Evolutionary conservation across 2,113 vertebrate genomes (phyloP), one percentile per base, ranked within the genome.

Genomic region (Chauna torquata): DNA sequence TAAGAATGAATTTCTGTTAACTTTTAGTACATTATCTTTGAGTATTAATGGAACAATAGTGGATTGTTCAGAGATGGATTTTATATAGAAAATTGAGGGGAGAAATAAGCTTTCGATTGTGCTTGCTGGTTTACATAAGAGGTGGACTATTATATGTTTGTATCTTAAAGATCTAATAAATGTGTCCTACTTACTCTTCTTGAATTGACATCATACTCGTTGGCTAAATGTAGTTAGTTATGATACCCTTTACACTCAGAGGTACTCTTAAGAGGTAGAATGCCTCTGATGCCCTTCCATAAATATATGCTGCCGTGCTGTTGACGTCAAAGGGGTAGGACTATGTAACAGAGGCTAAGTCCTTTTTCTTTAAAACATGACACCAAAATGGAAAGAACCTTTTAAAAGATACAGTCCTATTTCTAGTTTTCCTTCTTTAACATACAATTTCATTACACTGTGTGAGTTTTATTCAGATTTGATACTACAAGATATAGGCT

Each of bases 151-250:
- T 50, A 13, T 10, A 42, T 76, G 4, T 0, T 50, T 17, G 25
- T 55, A 28, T 28, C 68, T n/a, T 16, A 72, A 15, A 11, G 12
- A 32, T 68, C 25, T 55, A 36, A 52, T n/a, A 64, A 69, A 65
- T 68, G 10, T 54, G 24, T 30, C 84, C 38, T 10, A 8, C 28
- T 75, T 42, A 76, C 3, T 40, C 7, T 55, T 78, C 34, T 87
- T 8, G 36, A 30, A 40, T 3, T 71, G 42, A 25, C 4, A 19
- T 38, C 9, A 5, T 34, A 11, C 4, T 69, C 0, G 0, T 69
- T 86, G 52, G 61, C 19, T 58, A 69, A 45, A 24, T 20, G 7
- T 69, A 45, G 11, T 47, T 79, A 86, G 14, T n/a, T 76, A 23
- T 5, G 11, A 40, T 5, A 45, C 3, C 5, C 3, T 83, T 68